These are phyloP conservation scores for Dolomedes plantarius DNA, from an alignment of 2,888 invertebrate species.

Conservation along the genomic window DNA sequence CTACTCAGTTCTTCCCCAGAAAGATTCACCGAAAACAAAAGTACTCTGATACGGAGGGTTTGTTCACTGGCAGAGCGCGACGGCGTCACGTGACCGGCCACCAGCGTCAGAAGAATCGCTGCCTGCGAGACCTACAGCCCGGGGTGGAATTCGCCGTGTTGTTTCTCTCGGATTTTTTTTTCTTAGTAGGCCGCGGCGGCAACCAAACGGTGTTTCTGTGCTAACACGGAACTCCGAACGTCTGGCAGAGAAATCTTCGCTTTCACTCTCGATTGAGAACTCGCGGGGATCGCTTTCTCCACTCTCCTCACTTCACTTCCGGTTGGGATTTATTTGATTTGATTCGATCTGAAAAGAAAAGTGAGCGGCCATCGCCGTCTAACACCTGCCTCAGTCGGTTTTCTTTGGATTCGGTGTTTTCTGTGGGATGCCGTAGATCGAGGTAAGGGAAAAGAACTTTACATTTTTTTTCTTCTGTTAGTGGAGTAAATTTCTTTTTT, in stretches of 20 bases:
- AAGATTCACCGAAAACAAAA: too few relatives aligned
- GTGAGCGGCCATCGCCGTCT: too few relatives aligned
- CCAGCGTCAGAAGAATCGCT: conserved; percentile 50
- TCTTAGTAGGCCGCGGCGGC: neutral
- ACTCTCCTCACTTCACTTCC: neutral
- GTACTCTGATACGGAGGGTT: too few relatives aligned
- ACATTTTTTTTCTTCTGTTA: too few relatives aligned
- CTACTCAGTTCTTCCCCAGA: too few relatives aligned
- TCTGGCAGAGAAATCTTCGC: conserved; percentile 37
- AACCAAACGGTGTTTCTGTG: conserved; percentile 69
- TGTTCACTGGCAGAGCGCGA: neutral
- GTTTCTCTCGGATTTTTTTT: conserved; percentile 14
- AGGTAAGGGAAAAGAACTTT: neutral
- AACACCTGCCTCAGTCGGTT: too few relatives aligned
- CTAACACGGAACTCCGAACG: conserved; percentile 55
- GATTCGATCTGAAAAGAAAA: conserved; percentile 36
- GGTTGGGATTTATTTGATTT: conserved; percentile 7
- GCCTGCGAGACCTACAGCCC: conserved; percentile 47
- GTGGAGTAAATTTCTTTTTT: too few relatives aligned
- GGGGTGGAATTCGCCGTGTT: conserved; percentile 5
- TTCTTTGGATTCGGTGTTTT: neutral
- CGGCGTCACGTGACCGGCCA: conserved; percentile 57
- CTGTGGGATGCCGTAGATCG: neutral
- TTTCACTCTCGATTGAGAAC: conserved; percentile 42
- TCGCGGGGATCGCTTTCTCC: conserved; percentile 19